These are phyloP conservation scores for Luperina testacea DNA, from an alignment of 2,888 invertebrate genomes.

Conservation along the genomic window DNA sequence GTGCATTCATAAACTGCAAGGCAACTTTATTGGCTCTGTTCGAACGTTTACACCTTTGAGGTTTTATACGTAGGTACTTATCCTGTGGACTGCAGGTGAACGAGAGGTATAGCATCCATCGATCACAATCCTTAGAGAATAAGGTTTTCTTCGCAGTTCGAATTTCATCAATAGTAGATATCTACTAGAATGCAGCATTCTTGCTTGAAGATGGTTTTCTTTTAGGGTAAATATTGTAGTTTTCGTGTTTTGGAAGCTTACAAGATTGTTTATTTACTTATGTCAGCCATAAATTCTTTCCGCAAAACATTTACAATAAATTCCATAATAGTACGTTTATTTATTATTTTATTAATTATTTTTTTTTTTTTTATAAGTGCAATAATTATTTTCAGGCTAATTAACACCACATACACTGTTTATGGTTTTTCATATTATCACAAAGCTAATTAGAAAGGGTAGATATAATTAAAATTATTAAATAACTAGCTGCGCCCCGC, in stretches of 20 bases:
- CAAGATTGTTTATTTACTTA: not conserved
- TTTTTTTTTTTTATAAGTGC: too few relatives aligned
- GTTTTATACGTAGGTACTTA: constrained; percentile 40
- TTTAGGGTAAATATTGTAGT: not conserved
- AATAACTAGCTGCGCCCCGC: too few relatives aligned
- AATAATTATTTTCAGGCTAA: not conserved
- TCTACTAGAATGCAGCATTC: constrained; percentile 12
- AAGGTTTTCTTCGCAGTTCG: constrained; percentile 41
- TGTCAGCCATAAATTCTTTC: not conserved
- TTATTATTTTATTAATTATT: too few relatives aligned
- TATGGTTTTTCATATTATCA: too few relatives aligned
- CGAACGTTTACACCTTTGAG: constrained; percentile 50
- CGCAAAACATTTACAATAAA: not conserved
- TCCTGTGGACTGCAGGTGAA: constrained; percentile 39
- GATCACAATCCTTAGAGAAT: constrained; percentile 55
- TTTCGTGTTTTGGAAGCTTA: not conserved
- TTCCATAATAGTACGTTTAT: not conserved
- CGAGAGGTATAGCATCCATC: constrained; percentile 47
- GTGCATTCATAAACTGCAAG: constrained; percentile 58
- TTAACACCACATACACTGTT: not conserved
- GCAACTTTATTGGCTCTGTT: constrained; percentile 52
- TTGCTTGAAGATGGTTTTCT: constrained; percentile 10
- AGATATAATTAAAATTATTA: too few relatives aligned
- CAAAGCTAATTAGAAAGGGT: too few relatives aligned
- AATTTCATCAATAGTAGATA: constrained; percentile 41